phyloP scores from a whole-genome alignment of 2,113 vertebrate genomes.

The Cyphomyrus discorhynchus region DNA sequence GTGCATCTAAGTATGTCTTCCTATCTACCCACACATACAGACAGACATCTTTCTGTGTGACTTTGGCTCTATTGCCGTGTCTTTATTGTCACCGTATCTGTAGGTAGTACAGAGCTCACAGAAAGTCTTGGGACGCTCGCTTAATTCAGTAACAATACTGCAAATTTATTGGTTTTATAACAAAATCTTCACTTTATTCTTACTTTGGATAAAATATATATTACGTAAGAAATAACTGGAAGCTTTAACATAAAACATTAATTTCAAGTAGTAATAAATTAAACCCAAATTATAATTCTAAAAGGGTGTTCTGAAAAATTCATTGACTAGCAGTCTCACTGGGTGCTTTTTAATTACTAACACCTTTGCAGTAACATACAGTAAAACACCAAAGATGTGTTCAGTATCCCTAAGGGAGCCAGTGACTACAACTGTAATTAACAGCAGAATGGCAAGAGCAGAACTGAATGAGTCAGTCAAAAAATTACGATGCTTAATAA shows the following conservation, averaged over 20 bases:
- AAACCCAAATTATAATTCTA: background rate
- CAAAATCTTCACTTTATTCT: background rate
- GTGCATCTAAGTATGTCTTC: background rate
- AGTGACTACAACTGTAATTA: background rate
- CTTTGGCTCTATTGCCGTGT: background rate
- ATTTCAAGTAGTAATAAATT: background rate
- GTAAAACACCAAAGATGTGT: background rate
- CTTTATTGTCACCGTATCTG: background rate
- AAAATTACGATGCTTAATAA: background rate
- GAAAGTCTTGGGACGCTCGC: background rate
- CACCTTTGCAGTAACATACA: background rate
- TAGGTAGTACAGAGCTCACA: background rate
- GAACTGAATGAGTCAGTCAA: background rate
- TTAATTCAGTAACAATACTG: background rate
- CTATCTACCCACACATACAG: background rate
- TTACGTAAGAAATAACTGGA: background rate
- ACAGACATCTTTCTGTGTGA: background rate
- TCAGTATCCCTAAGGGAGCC: background rate
- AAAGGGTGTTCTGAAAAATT: background rate
- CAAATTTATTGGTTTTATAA: background rate
- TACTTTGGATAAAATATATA: background rate
- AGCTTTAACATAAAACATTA: background rate
- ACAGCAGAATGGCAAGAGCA: background rate
- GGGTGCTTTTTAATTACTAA: background rate
- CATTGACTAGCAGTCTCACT: background rate